Base-by-base conservation (phyloP, 2,113 vertebrate genomes). In the Piprites chloris region DNA sequence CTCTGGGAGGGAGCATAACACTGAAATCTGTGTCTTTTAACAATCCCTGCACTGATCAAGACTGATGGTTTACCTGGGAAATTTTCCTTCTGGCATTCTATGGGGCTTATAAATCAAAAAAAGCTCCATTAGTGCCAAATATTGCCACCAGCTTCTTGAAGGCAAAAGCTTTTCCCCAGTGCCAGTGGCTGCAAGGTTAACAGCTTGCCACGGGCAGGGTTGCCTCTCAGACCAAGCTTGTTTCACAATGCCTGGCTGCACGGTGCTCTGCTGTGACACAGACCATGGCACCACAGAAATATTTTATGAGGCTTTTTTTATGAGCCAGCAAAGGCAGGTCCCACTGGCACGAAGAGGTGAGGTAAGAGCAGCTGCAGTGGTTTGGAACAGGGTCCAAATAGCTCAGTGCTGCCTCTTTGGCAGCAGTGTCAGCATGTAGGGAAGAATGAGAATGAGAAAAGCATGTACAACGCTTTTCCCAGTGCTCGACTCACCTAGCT, bases 231-330 rank as follows among this genome's bases (percentile, higher is more conserved):
- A 53, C 55, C 79, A 35, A 59, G 42, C 46, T 21, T 33, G 22
- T 76, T 82, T 67, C 61, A 80, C 2, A 6, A 32, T n/a, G 76
- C 72, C 79, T 52, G 72, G 68, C 41, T 88, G 59, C 5, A 2
- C 1, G 0, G 20, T 35, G 63, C 86, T 79, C 80, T 2, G 5
- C 68, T 68, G 79, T 67, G 89, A 89, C 90, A 77, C 89, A 71
- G 52, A 71, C 52, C n/a, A 23, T 6, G 2, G 61, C 77, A 93
- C 30, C 22, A 59, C 63, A 81, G 72, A 37, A 93, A 87, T 91
- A 81, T 81, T 97, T 95, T 59, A 93, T 63, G 79, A 92, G 23
- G 23, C 10, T 53, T 84, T 94, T 80, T 67, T 82, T 83, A 74
- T 55, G 44, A 87, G 85, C 39, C 65, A 63, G 72, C 73, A 87